Percentiles rank a stretch among this genome's conserved stretches.
Evolutionary conservation across 2,888 invertebrate species (phyloP).

Genomic region (Hemistola chrysoprasaria): DNA sequence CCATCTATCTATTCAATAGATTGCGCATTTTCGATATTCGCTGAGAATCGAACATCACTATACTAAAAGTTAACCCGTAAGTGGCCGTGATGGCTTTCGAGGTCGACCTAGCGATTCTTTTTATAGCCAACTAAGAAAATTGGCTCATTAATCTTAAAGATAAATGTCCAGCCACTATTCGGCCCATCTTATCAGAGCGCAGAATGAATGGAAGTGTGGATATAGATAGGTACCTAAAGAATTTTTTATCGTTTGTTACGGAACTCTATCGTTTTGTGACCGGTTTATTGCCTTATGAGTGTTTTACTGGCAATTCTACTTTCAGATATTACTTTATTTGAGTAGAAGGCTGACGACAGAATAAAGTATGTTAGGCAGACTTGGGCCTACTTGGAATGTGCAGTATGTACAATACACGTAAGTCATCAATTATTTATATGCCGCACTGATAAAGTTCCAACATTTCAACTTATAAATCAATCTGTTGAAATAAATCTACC

Average conservation of each 20-base stretch:
- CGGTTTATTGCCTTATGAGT: conserved; percentile 41
- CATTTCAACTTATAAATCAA: conserved; percentile 24
- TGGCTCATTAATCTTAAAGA: conserved; percentile 82
- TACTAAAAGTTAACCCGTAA: conserved; percentile 61
- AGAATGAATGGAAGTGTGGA: conserved; percentile 70
- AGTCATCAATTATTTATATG: conserved; percentile 28
- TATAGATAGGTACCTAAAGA: conserved; percentile 51
- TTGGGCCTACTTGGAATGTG: conserved; percentile 20
- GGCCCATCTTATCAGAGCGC: conserved; percentile 75
- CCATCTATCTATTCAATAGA: conserved; percentile 29
- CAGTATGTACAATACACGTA: conserved; percentile 17
- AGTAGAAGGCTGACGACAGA: conserved; percentile 16
- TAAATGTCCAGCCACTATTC: conserved; percentile 80
- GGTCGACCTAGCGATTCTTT: conserved; percentile 76
- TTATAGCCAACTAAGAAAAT: conserved; percentile 82
- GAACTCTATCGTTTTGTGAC: conserved; percentile 45
- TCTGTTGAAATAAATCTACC: conserved; percentile 15
- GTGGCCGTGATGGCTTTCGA: conserved; percentile 57
- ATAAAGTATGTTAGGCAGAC: conserved; percentile 17
- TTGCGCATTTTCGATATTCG: conserved; percentile 34
- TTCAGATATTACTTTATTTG: conserved; percentile 35
- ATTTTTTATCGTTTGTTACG: conserved; percentile 50
- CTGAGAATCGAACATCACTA: conserved; percentile 45
- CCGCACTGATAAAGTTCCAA: conserved; percentile 24
- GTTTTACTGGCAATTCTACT: conserved; percentile 39